Base-by-base conservation (phyloP, 2,113 vertebrate genomes). In the Mastomys natalensis region DNA sequence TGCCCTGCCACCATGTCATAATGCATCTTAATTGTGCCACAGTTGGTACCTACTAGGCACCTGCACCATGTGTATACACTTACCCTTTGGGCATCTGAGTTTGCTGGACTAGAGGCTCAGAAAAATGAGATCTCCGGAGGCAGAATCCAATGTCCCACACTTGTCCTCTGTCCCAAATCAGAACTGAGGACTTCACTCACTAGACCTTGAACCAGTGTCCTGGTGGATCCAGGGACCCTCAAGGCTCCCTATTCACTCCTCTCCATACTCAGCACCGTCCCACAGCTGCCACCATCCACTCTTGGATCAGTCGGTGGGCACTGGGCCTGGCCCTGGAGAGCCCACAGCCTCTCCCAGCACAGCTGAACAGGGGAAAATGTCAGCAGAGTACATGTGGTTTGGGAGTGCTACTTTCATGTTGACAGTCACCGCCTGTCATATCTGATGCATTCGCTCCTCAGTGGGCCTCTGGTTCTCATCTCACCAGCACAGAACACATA, bases 401-500 rank as follows among this genome's bases (percentile, higher is more conserved):
- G n/a, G 9, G 37, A 21, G 43, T 86, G 31, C 9, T 3, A 34
- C 29, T 34, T 34, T 86, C 2, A 58, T 21, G 58, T 10, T 24
- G 22, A 43, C 7, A 0, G 1, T 16, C 37, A n/a, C 53, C 3
- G 3, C 34, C 51, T 51, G 1, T 48, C 45, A 70, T 48, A 70
- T 43, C 64, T 17, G 29, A 48, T 0, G 3, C 24, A 34, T 73
- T 34, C 4, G 53, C 55, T 24, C n/a, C 84, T 26, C 3, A 4
- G 3, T 55, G 31, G 22, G 2, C 12, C 40, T 48, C 29, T 34
- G 8, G 5, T 1, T 21, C 34, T 53, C 62, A 24, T 48, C 21
- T 4, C 5, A 48, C 53, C 26, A 21, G 31, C 0, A 17, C 43
- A 21, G 7, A 2, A 21, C 15, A 9, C 0, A 0, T 2, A 13